Conservation (phyloP, 2,888 invertebrate species). For the Himalopsyche japonica region DNA sequence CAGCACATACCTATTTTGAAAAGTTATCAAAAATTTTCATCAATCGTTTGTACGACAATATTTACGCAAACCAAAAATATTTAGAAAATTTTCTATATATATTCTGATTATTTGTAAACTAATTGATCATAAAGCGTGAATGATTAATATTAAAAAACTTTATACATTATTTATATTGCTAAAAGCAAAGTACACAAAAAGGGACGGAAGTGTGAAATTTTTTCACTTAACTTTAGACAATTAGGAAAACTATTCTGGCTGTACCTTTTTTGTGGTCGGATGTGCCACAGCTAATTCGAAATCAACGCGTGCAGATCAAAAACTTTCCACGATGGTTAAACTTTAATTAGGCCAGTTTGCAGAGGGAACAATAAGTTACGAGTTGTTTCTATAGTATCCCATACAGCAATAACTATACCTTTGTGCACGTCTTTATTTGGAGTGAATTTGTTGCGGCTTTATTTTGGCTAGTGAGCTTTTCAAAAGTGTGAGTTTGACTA, state of each 20-base stretch:
- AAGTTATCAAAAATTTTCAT: too few relatives aligned
- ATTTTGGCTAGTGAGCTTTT: not conserved
- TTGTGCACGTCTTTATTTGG: not conserved
- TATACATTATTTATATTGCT: not conserved
- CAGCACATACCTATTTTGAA: too few relatives aligned
- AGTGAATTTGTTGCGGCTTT: not conserved
- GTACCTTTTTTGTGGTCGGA: not conserved
- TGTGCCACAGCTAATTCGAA: not conserved
- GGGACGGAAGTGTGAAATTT: not conserved
- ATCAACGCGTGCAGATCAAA: not conserved
- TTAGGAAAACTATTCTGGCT: not conserved
- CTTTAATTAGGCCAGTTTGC: not conserved
- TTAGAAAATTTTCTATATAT: too few relatives aligned
- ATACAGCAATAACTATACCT: not conserved
- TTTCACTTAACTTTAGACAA: not conserved
- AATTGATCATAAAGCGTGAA: too few relatives aligned
- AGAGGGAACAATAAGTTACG: not conserved
- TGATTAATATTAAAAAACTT: too few relatives aligned
- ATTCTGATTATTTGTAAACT: too few relatives aligned
- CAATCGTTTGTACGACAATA: too few relatives aligned
- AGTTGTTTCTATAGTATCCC: not conserved
- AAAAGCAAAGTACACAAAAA: not conserved
- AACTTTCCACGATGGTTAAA: not conserved
- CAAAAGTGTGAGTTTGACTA: constrained; percentile 32
- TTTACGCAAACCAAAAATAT: too few relatives aligned